Conservation (phyloP, 1,140 invertebrate species). For the Bemisia tabaci region DNA sequence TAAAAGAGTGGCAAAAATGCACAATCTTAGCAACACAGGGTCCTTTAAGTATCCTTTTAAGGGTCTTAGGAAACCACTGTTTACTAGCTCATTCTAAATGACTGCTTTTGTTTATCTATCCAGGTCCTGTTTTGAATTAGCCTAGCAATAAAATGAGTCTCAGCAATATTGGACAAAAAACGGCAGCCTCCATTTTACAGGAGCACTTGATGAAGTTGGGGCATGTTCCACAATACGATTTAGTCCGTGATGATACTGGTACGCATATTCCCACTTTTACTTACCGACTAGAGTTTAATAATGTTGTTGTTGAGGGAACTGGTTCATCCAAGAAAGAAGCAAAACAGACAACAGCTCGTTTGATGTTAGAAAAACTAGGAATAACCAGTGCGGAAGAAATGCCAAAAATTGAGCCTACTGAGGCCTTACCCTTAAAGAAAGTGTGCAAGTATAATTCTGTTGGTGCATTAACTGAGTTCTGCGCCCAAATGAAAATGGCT, state of each 20-base stretch:
- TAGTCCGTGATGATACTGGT: conserved; percentile 51
- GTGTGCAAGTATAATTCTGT: conserved; percentile 21
- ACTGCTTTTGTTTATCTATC: too few species aligned
- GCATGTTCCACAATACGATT: conserved; percentile 46
- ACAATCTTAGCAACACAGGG: too few species aligned
- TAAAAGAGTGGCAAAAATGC: too few species aligned
- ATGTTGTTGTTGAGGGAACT: conserved; percentile 30
- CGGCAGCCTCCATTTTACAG: conserved; percentile 55
- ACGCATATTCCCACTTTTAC: conserved; percentile 56
- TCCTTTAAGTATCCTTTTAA: too few species aligned
- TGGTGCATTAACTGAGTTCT: conserved; percentile 33
- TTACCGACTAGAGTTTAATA: conserved; percentile 28
- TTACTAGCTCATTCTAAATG: too few species aligned
- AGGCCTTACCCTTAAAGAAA: conserved; percentile 19
- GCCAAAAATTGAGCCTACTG: conserved; percentile 10
- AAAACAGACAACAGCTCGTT: conserved; percentile 49
- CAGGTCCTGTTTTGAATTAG: too few species aligned
- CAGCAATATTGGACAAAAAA: conserved; percentile 35
- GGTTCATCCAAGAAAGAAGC: conserved; percentile 55
- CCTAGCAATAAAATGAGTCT: too few species aligned
- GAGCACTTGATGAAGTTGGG: conserved; percentile 50
- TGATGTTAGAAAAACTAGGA: conserved; percentile 34
- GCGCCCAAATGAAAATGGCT: conserved; percentile 44
- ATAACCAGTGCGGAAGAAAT: conserved; percentile 8
- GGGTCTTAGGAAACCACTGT: too few species aligned